These are phyloP conservation scores for Paracyclopina nana DNA, from an alignment of 1,140 invertebrate species.

Conservation along the genomic window DNA sequence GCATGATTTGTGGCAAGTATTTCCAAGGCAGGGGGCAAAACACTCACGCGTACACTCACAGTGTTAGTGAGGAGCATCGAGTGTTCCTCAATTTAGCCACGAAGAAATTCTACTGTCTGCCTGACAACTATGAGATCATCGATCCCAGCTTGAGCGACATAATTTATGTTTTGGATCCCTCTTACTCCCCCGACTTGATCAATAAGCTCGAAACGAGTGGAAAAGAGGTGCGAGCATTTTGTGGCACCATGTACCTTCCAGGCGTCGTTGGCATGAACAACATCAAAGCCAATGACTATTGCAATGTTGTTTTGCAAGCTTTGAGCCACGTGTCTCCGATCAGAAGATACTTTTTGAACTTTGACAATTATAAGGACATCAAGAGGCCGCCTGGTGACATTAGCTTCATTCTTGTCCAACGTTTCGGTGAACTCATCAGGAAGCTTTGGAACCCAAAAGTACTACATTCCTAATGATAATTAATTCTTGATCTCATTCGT, in stretches of 20 bases:
- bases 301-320: constrained; percentile 88
- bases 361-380: constrained; percentile 72
- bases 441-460: constrained; percentile 97
- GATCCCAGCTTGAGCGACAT: constrained; percentile 97
- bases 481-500: too few species aligned
- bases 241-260: constrained; percentile 87
- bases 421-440: constrained; percentile 89
- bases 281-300: constrained; percentile 98
- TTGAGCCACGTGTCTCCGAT: constrained; percentile 83
- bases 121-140: constrained; percentile 98
- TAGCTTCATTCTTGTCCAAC: constrained; percentile 50
- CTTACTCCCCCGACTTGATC: constrained; percentile 68
- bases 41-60: constrained; percentile 97
- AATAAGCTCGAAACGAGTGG: constrained; percentile 51
- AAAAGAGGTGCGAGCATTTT: constrained; percentile 81
- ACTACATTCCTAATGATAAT: too few species aligned
- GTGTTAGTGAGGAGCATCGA: constrained; percentile 88
- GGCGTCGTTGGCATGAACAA: constrained; percentile 95
- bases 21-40: constrained; percentile 91
- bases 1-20: constrained; percentile 97
- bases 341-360: constrained; percentile 80
- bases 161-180: constrained; percentile 96
- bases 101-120: constrained; percentile 93
- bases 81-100: constrained; percentile 95
- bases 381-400: constrained; percentile 59